A percentile compares a stretch with the other conserved stretches of the same genome.
Evolutionary conservation across 2,888 invertebrate species (phyloP).

Genomic region (Melikaiella ostensackeni): DNA sequence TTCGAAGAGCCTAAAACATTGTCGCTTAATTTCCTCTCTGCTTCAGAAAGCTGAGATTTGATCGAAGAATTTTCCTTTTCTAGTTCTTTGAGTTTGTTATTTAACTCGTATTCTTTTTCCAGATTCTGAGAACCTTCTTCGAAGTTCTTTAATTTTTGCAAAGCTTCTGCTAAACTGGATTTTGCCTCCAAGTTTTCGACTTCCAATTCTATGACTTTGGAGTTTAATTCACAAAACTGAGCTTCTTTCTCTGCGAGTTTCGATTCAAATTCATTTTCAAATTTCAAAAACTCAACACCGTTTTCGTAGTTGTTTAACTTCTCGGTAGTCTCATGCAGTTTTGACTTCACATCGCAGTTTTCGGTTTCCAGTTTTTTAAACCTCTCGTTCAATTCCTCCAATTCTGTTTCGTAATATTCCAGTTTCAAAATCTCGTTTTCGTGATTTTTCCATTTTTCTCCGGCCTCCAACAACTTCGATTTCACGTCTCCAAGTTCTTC

Average conservation of each 20-base stretch:
- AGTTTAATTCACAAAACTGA: constrained; percentile 26
- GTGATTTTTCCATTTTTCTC: constrained; percentile 38
- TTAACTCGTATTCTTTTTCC: constrained; percentile 27
- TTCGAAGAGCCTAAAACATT: constrained; percentile 8
- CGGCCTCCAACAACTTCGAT: constrained; percentile 20
- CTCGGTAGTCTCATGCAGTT: constrained; percentile 15
- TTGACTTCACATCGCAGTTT: constrained; percentile 33
- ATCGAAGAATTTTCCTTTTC: constrained; percentile 14
- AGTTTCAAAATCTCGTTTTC: constrained; percentile 34
- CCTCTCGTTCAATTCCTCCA: constrained; percentile 16
- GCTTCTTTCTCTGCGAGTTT: constrained; percentile 41
- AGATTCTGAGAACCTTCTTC: constrained; percentile 15
- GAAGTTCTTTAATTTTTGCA: constrained; percentile 26
- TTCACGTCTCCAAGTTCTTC: constrained; percentile 27
- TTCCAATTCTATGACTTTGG: constrained; percentile 37
- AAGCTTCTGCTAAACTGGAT: constrained; percentile 24
- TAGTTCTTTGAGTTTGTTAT: background rate
- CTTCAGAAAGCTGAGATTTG: constrained; percentile 24
- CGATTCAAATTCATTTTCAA: constrained; percentile 20
- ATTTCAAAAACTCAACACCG: constrained; percentile 3
- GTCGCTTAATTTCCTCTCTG: constrained; percentile 27
- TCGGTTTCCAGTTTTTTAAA: constrained; percentile 41
- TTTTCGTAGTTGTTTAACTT: constrained; percentile 29
- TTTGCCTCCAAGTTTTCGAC: constrained; percentile 34
- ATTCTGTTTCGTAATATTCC: constrained; percentile 42